phyloP scores from a whole-genome alignment of 1,140 invertebrate genomes.

The Latrodectus geometricus region DNA sequence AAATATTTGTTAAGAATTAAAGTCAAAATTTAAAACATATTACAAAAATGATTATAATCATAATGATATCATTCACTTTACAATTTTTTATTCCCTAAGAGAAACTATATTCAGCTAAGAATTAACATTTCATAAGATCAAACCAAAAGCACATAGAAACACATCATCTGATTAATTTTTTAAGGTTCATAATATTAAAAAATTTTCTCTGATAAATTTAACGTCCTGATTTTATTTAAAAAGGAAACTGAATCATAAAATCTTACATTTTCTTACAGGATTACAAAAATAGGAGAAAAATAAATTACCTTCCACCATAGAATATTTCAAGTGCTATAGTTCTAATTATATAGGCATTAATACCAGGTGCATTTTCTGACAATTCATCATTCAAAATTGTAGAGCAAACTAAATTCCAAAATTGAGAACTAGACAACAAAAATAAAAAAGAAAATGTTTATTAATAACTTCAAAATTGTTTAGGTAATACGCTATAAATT shows the following conservation, averaged over 20 bases:
- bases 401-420: slow-evolving; percentile 53
- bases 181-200: too few species aligned
- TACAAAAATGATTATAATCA: not conserved
- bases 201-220: too few species aligned
- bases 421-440: slow-evolving; percentile 41
- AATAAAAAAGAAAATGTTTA: not conserved
- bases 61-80: not conserved
- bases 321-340: slow-evolving; percentile 59
- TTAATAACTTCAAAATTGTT: too few species aligned
- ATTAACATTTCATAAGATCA: too few species aligned
- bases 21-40: not conserved
- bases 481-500: too few species aligned
- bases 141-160: too few species aligned
- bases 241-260: too few species aligned
- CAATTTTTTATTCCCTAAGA: too few species aligned
- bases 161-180: too few species aligned
- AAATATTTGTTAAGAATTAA: too few species aligned
- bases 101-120: too few species aligned
- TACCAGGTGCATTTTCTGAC: slow-evolving; percentile 7
- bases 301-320: slow-evolving; percentile 42
- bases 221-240: too few species aligned
- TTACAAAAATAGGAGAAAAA: not conserved
- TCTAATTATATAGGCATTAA: slow-evolving; percentile 58
- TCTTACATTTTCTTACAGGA: not conserved
- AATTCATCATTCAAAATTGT: slow-evolving; percentile 14